Evolutionary conservation across 2,113 vertebrate species (phyloP), one percentile per base, ranked within the genome.

Genomic region (Elaphurus davidianus): DNA sequence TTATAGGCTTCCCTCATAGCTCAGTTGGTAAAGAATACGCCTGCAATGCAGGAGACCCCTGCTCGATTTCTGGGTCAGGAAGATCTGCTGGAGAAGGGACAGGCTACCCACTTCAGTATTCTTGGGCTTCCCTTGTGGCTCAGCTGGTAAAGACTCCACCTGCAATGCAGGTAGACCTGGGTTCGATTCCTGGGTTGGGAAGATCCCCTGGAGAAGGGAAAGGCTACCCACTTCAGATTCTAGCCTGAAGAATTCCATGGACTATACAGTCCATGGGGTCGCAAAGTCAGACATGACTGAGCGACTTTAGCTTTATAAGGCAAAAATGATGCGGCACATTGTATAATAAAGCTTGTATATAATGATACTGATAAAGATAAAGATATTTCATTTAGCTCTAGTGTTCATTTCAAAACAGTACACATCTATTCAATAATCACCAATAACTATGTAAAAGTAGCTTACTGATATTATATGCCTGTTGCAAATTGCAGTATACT

Each of bases 241-340:
- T 6, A 19, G 67, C 10, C 67, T 71, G 67, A n/a, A 40, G 2
- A 40, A 71, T 71, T 40, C 19, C 67, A 71, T 71, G 67, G 67
- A 40, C n/a, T 71, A 12, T 40, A 71, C 0, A 71, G n/a, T 40
- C 67, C 10, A 71, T 23, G 19, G 2, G n/a, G 67, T 40, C 5
- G 0, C n/a, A 71, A 71, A 71, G 67, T 40, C 2, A 2, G 10
- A 40, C n/a, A 71, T 10, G 6, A 40, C 67, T 23, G n/a, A 71
- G n/a, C 0, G 5, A 71, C n/a, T 11, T 36, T 71, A 71, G 67
- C 19, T 40, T 71, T 76, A 14, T 43, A 76, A 43, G 40, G 40
- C 36, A 76, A 60, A 92, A 59, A n/a, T 23, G 2, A 52, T 13
- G 83, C 17, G 3, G 13, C 17, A 10, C 13, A 27, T 10, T 60